Conservation (phyloP, 2,888 invertebrate genomes). For the Cylindroiulus punctatus region DNA sequence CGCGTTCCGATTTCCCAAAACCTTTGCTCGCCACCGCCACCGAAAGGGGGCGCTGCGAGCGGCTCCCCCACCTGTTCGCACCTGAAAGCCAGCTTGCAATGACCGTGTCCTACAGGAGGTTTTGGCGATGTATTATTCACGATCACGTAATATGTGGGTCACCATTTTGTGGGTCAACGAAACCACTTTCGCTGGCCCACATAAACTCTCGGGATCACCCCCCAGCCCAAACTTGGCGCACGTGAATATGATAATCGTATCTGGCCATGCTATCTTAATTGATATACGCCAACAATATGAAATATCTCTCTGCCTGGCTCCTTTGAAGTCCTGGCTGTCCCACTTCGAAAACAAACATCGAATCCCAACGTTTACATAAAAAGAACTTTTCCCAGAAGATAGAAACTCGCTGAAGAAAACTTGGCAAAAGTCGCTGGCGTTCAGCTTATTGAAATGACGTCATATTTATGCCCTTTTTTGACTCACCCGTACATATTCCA, state of each 20-base stretch:
- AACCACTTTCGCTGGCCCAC: slow-evolving; percentile 31
- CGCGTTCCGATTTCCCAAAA: neutral
- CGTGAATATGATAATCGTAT: slow-evolving; percentile 29
- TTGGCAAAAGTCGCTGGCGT: too few species aligned
- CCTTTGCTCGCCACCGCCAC: neutral
- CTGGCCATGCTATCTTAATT: slow-evolving; percentile 1
- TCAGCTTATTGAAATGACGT: too few species aligned
- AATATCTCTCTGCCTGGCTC: slow-evolving; percentile 16
- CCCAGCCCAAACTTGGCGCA: neutral
- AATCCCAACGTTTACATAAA: neutral
- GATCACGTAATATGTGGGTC: slow-evolving; percentile 38
- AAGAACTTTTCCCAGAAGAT: neutral
- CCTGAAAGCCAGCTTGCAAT: slow-evolving; percentile 16
- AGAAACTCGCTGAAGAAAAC: too few species aligned
- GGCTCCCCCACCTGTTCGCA: slow-evolving; percentile 14
- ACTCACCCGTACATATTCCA: too few species aligned
- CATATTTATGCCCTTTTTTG: too few species aligned
- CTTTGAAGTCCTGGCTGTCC: neutral
- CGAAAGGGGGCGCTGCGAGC: neutral
- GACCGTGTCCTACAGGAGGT: slow-evolving; percentile 34
- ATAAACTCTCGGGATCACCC: neutral
- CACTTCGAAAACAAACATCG: neutral
- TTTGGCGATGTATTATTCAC: slow-evolving; percentile 21
- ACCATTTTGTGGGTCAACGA: slow-evolving; percentile 30
- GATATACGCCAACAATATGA: neutral